Evolutionary conservation across 2,797 vertebrate genomes (phyloP).

Genomic region (Moxostoma hubbsi): DNA sequence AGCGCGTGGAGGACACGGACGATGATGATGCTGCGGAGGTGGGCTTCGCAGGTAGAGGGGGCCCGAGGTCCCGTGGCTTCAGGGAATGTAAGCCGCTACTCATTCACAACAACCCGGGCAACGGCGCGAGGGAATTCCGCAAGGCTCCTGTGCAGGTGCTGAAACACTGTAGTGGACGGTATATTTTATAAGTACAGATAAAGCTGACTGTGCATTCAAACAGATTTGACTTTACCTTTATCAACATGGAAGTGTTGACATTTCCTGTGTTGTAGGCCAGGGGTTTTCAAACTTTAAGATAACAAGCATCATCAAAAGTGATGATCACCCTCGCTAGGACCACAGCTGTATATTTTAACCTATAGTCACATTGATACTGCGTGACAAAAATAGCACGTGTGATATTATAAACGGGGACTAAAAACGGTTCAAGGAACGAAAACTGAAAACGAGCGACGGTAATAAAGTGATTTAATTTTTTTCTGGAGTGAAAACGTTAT

Average conservation of each 20-base stretch:
- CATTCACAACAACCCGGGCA: slow-evolving; percentile 78
- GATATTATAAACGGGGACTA: too few relatives aligned
- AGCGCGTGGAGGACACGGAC: slow-evolving; percentile 73
- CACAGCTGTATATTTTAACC: too few relatives aligned
- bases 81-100: slow-evolving; percentile 82
- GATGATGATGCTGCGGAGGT: slow-evolving; percentile 71
- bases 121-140: slow-evolving; percentile 73
- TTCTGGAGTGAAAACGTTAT: too few relatives aligned
- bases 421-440: too few relatives aligned
- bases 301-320: too few relatives aligned
- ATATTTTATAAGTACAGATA: not conserved
- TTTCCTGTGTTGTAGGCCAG: slow-evolving; percentile 36
- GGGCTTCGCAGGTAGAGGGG: slow-evolving; percentile 68
- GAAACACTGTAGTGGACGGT: not conserved
- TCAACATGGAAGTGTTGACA: slow-evolving; percentile 47
- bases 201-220: not conserved
- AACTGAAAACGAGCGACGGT: too few relatives aligned
- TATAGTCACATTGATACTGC: too few relatives aligned
- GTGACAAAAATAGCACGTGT: too few relatives aligned
- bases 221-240: not conserved
- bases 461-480: too few relatives aligned
- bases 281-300: too few relatives aligned
- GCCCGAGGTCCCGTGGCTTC: slow-evolving; percentile 74
- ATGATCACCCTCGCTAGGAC: too few relatives aligned
- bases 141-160: slow-evolving; percentile 75